Evolutionary conservation across 2,113 vertebrate species (phyloP).

Genomic region (Pyxicephalus adspersus): DNA sequence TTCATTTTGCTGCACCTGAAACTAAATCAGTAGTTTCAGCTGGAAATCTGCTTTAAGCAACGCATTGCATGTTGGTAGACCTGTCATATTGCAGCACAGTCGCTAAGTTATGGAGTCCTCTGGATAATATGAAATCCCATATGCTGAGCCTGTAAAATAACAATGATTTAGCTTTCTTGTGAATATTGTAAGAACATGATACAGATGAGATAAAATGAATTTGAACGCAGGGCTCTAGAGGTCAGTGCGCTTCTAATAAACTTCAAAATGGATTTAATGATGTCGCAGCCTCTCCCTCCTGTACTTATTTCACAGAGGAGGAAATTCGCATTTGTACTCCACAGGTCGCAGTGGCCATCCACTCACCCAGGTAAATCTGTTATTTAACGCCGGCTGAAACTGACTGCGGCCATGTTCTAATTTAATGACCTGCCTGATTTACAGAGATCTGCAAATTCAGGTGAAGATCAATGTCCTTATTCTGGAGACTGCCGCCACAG

Average conservation of each 20-base stretch:
- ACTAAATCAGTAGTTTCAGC: no score
- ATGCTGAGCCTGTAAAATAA: background rate
- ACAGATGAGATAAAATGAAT: background rate
- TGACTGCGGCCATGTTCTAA: slow-evolving; percentile 23
- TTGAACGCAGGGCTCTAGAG: background rate
- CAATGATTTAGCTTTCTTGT: background rate
- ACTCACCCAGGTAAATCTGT: background rate
- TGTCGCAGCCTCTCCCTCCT: background rate
- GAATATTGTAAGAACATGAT: slow-evolving; percentile 2
- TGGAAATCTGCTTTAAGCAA: no score
- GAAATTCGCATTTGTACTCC: slow-evolving; percentile 29
- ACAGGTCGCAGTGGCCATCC: background rate
- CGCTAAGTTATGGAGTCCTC: background rate
- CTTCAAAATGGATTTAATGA: background rate
- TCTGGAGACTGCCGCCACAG: no score
- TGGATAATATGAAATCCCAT: background rate
- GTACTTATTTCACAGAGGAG: background rate
- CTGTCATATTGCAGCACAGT: background rate
- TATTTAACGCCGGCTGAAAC: slow-evolving; percentile 43
- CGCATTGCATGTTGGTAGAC: no score
- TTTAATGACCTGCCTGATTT: slow-evolving; percentile 50
- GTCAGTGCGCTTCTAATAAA: slow-evolving; percentile 24
- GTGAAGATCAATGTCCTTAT: slow-evolving; percentile 23
- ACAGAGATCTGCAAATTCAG: slow-evolving; percentile 17
- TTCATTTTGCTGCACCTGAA: no score